Evolutionary conservation across 2,797 vertebrate species (phyloP).

Genomic region (Gadopsis bispinosus): DNA sequence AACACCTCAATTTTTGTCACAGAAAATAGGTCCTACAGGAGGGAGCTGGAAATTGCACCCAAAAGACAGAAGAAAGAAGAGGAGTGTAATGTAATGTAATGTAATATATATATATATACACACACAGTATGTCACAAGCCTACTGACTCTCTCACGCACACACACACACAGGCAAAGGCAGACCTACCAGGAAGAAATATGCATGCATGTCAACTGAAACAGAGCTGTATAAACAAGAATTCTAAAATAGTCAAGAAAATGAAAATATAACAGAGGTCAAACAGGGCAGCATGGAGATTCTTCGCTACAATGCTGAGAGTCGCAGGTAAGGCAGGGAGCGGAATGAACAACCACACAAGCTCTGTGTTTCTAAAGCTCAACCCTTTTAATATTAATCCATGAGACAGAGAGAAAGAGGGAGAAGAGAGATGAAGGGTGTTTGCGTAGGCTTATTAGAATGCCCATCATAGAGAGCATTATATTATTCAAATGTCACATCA

Average conservation of each 20-base stretch:
- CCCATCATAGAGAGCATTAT: slow-evolving; percentile 79
- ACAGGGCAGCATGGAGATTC: slow-evolving; percentile 74
- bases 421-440: slow-evolving; percentile 72
- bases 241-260: slow-evolving; percentile 80
- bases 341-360: slow-evolving; percentile 63
- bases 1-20: slow-evolving; percentile 83
- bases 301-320: slow-evolving; percentile 65
- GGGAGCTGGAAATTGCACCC: slow-evolving; percentile 85
- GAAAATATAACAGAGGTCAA: slow-evolving; percentile 82
- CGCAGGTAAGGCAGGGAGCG: slow-evolving; percentile 69
- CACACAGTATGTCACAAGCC: slow-evolving; percentile 45
- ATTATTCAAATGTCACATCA: slow-evolving; percentile 84
- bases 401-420: slow-evolving; percentile 61
- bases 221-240: slow-evolving; percentile 84
- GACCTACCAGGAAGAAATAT: slow-evolving; percentile 80
- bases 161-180: slow-evolving; percentile 18
- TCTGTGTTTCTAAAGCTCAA: slow-evolving; percentile 71
- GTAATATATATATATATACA: not conserved
- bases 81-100: not conserved
- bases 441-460: slow-evolving; percentile 82
- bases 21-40: slow-evolving; percentile 86
- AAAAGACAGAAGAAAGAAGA: slow-evolving; percentile 78
- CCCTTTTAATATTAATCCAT: slow-evolving; percentile 83
- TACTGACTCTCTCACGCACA: slow-evolving; percentile 34
- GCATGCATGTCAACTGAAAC: slow-evolving; percentile 79